These are phyloP conservation scores for Microctenopoma stevenorrisi DNA, from an alignment of 2,797 vertebrate genomes.

Conservation along the genomic window DNA sequence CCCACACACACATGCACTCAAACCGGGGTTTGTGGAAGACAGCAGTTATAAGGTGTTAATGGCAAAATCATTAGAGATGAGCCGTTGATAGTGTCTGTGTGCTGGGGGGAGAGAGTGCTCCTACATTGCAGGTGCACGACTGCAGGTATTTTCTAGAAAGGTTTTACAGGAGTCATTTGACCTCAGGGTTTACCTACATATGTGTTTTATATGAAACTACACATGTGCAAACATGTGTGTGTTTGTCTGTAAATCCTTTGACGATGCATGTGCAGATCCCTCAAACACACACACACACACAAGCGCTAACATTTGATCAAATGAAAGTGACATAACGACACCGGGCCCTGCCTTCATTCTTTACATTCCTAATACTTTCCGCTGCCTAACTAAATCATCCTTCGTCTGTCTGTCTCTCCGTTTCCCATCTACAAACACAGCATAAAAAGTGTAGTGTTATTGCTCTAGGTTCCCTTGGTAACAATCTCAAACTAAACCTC, in stretches of 20 bases:
- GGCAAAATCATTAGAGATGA: conserved; percentile 36
- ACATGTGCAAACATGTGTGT: conserved; percentile 49
- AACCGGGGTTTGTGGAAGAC: conserved; percentile 13
- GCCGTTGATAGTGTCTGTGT: conserved; percentile 28
- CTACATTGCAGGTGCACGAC: conserved; percentile 56
- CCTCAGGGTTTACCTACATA: conserved; percentile 51
- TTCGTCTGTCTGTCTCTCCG: conserved; percentile 29
- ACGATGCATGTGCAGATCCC: conserved; percentile 6
- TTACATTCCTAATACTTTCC: conserved; percentile 68
- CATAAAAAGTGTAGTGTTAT: conserved; percentile 32
- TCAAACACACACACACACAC: conserved; percentile 5
- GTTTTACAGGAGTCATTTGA: conserved; percentile 60
- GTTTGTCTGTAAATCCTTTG: conserved; percentile 8
- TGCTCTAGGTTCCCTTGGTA: conserved; percentile 36
- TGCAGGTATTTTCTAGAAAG: conserved; percentile 36
- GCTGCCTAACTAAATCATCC: conserved; percentile 45
- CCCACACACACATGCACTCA: background rate
- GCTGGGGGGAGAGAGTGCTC: conserved; percentile 38
- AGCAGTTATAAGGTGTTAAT: conserved; percentile 30
- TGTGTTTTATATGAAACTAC: conserved; percentile 28
- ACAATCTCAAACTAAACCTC: conserved; percentile 55
- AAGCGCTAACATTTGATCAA: conserved; percentile 1
- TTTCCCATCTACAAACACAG: conserved; percentile 34
- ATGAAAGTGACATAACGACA: conserved; percentile 37
- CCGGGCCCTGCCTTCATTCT: conserved; percentile 60